A percentile compares a stretch with the other conserved stretches of the same genome.
These are phyloP conservation scores for Anadara kagoshimensis DNA, from an alignment of 1,140 invertebrate genomes.

Conservation along the genomic window DNA sequence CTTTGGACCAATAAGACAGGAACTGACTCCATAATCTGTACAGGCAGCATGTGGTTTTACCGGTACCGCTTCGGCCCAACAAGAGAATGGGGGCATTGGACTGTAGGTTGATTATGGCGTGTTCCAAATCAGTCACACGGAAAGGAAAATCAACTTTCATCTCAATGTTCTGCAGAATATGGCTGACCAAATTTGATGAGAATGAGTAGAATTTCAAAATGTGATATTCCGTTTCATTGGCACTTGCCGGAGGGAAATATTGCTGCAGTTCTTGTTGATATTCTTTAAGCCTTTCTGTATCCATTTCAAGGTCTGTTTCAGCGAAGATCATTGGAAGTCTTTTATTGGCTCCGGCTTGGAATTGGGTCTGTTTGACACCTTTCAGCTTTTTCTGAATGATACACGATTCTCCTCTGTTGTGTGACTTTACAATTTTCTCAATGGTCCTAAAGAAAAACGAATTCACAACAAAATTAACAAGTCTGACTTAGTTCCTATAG, in stretches of 20 bases:
- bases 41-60: conserved; percentile 70
- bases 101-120: conserved; percentile 66
- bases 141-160: conserved; percentile 70
- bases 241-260: conserved; percentile 64
- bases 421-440: conserved; percentile 60
- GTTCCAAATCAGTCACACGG: conserved; percentile 67
- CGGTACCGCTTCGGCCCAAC: conserved; percentile 67
- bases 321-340: conserved; percentile 54
- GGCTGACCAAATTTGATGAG: conserved; percentile 60
- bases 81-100: conserved; percentile 60
- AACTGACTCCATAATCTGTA: conserved; percentile 67
- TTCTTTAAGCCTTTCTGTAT: conserved; percentile 16
- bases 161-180: conserved; percentile 55
- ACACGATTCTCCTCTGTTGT: conserved; percentile 59
- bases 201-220: conserved; percentile 71
- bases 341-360: conserved; percentile 6
- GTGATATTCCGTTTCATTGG: conserved; percentile 68
- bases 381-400: conserved; percentile 62
- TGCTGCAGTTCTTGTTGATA: conserved; percentile 37
- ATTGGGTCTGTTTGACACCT: conserved; percentile 44
- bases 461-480: too few relatives aligned
- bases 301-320: conserved; percentile 46
- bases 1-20: conserved; percentile 62
- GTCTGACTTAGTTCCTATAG: too few relatives aligned
- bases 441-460: conserved; percentile 33